Base-by-base conservation (phyloP, 1,140 invertebrate species). In the Cheumatopsyche charites region DNA sequence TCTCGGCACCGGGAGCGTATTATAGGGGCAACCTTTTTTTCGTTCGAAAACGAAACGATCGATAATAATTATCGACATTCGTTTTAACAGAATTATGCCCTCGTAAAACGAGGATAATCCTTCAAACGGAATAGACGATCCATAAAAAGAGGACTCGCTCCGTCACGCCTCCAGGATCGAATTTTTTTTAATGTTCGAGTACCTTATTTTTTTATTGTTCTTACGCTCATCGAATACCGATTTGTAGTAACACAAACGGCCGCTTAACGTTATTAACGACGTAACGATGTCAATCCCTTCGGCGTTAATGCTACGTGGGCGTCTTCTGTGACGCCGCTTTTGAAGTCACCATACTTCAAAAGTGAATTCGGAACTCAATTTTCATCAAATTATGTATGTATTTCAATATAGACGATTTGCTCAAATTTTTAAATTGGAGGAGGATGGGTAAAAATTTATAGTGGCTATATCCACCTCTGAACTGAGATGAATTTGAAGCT, bases 211-310 rank as follows among this genome's bases (percentile, higher is more conserved):
- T 17, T 52, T 7, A 19, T 45, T 12, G 43, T 15, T 17, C 7
- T 21, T 15, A 58, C 55, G 23, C 55, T 58, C 55, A 26, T 58
- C 55, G 55, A 58, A 58, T 58, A 58, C 23, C 55, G 23, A 58
- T 58, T 58, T 58, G 55, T 58, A 58, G 55, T 58, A 19, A 58
- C 55, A 58, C 23, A 58, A 58, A 58, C 55, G 55, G 23, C 19
- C 55, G 21, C 23, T 58, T 25, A 58, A 25, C 9, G 55, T 58
- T 58, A 58, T 58, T 58, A 58, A 58, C 55, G 55, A 58, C 55
- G 23, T 17, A 58, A 58, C 23, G 23, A 58, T 58, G 55, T 58
- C 55, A 58, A 58, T 58, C 55, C 55, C 55, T 58, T 58, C 55
- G 55, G 19, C 55, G 15, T 55, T 58, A 58, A 58, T 58, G 2